These are phyloP conservation scores for Drosophila tanythrix DNA, from an alignment of 2,888 invertebrate species.

Conservation along the genomic window DNA sequence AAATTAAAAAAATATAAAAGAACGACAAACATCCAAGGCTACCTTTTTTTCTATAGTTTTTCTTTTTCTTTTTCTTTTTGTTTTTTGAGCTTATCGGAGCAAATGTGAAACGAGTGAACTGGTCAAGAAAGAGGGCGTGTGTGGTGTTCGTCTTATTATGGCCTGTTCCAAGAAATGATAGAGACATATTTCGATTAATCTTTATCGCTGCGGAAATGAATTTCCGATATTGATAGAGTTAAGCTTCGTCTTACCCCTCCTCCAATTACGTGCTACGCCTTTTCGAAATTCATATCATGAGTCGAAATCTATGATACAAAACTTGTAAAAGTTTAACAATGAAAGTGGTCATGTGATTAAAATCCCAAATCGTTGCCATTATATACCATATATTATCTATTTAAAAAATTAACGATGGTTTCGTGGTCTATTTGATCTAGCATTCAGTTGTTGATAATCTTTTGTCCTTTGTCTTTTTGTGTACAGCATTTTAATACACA, in stretches of 20 bases:
- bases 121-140: constrained; percentile 74
- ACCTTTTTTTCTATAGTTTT: neutral
- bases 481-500: neutral
- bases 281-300: neutral
- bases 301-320: neutral
- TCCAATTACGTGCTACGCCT: neutral
- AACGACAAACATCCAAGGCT: constrained; percentile 20
- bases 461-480: neutral
- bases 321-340: neutral
- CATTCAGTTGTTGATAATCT: neutral
- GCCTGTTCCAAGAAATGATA: constrained; percentile 46
- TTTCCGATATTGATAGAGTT: constrained; percentile 32
- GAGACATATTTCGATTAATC: constrained; percentile 2
- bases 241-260: too few species aligned
- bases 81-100: constrained; percentile 15
- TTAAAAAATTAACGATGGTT: fast-evolving
- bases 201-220: constrained; percentile 38
- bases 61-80: neutral
- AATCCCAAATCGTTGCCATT: neutral
- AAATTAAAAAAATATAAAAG: neutral
- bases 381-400: neutral
- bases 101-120: constrained; percentile 20
- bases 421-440: fast-evolving
- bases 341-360: neutral
- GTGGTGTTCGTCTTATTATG: constrained; percentile 16